Base-by-base conservation (phyloP, 2,797 vertebrate species). In the Poeciliopsis gracilis region DNA sequence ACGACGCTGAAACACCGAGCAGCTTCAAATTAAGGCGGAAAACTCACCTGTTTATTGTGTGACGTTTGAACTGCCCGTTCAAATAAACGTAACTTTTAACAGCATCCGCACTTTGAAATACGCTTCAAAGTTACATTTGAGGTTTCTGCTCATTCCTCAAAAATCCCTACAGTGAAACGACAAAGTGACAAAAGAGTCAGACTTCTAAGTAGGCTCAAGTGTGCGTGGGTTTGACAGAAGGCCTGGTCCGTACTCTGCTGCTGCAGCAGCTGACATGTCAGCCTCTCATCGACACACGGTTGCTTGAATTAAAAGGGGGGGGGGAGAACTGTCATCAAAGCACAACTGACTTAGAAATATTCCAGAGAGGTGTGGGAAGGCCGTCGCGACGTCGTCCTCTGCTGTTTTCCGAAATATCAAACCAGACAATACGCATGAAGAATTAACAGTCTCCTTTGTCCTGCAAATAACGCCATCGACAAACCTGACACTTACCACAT, bases 391-490 rank as follows among this genome's bases (percentile, higher is more conserved):
- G 59, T 79, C 76, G 51, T 87, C 90, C 76, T 79, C 77, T 55
- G 61, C 85, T 53, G 86, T 85, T 88, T 80, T 74, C 77, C 80
- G 69, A 85, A 91, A 91, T 90, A 92, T 91, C 90, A 91, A 89
- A 89, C 80, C 72, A 13, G 80, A 73, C 81, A 73, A 80, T 89
- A 75, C 86, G 90, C 82, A 84, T 88, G 87, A 94, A 85, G 91
- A 91, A 88, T 84, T 76, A 81, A 84, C 88, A 6, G 69, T 79
- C 45, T 81, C 83, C 84, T 83, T 89, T 89, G 88, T 91, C 91
- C 92, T 93, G 92, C 91, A 92, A 92, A 93, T 91, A 89, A 83
- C 76, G 33, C 77, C 82, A 79, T 90, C 76, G 88, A 91, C 91
- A 88, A 91, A 91, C 81, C 83, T 87, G 92, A 92, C 89, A 90